These are phyloP conservation scores for Vimba vimba DNA, from an alignment of 2,113 vertebrate genomes.

Conservation along the genomic window DNA sequence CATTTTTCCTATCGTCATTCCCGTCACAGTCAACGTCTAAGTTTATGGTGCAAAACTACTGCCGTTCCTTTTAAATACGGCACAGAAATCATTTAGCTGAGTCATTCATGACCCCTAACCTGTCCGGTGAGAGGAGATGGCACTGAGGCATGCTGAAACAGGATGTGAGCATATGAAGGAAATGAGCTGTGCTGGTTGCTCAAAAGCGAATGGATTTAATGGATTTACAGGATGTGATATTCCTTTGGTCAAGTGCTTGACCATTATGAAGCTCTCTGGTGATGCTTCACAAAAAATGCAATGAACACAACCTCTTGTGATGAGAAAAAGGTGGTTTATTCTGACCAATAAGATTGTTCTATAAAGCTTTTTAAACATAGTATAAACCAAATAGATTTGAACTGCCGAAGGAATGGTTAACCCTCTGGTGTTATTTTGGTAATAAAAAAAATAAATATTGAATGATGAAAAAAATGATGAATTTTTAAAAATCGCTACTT, in stretches of 20 bases:
- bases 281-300: not conserved
- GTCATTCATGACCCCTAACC: constrained; percentile 18
- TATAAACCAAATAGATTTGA: not conserved
- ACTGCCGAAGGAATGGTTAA: not conserved
- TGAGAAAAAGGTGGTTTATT: not conserved
- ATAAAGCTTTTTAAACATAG: not conserved
- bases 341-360: not conserved
- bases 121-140: constrained; percentile 18
- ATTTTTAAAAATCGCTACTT: too few species aligned
- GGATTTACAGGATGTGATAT: constrained; percentile 30
- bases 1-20: constrained; percentile 10
- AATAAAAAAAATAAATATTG: too few species aligned
- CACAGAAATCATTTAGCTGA: constrained; percentile 34
- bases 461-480: too few species aligned
- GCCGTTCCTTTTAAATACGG: constrained; percentile 1
- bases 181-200: constrained; percentile 43
- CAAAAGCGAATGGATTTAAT: constrained; percentile 42
- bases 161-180: constrained; percentile 46
- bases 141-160: constrained; percentile 44
- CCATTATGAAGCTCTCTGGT: not conserved
- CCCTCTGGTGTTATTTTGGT: too few species aligned
- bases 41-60: constrained; percentile 17
- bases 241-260: constrained; percentile 2
- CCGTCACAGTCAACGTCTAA: constrained; percentile 17
- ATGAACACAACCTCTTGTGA: not conserved